Conservation (phyloP, 2,113 vertebrate genomes). For the Zootoca vivipara region DNA sequence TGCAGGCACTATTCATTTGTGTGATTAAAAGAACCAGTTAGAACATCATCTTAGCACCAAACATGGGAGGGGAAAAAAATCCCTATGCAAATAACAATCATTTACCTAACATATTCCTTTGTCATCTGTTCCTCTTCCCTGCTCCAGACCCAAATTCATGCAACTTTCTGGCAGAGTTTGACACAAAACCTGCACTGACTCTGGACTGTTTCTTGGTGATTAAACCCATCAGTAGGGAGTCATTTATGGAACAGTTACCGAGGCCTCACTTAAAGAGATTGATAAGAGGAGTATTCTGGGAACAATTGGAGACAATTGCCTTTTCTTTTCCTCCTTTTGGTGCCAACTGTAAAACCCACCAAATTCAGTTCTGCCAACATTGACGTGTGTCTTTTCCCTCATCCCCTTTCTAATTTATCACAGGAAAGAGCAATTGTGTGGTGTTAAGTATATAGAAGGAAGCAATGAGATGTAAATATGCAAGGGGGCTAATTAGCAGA, state of each 20-base stretch:
- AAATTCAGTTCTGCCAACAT: slow-evolving; percentile 28
- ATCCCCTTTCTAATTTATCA: slow-evolving; percentile 32
- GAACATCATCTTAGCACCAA: slow-evolving; percentile 2
- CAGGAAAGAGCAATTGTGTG: slow-evolving; percentile 43
- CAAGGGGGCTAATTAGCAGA: slow-evolving; percentile 48
- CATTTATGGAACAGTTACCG: slow-evolving; percentile 3
- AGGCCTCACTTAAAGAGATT: slow-evolving; percentile 19
- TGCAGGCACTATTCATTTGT: slow-evolving; percentile 24
- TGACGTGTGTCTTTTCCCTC: slow-evolving; percentile 14
- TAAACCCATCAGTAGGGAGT: slow-evolving; percentile 16
- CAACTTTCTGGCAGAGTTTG: not conserved
- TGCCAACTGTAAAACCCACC: not conserved
- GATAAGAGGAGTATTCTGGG: slow-evolving; percentile 1
- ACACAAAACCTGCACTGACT: not conserved
- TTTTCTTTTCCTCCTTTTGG: not conserved
- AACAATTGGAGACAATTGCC: slow-evolving; percentile 40
- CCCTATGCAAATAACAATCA: not conserved
- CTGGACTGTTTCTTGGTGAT: not conserved
- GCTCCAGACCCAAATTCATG: not conserved
- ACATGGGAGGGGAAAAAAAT: not conserved
- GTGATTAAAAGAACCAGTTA: slow-evolving; percentile 8
- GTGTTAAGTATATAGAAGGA: slow-evolving; percentile 35
- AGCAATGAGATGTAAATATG: slow-evolving; percentile 49
- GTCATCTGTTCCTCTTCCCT: not conserved
- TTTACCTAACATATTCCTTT: not conserved